Percentiles rank a stretch among this genome's conserved stretches.
Conservation (phyloP, 2,797 vertebrate genomes). For the Denticeps clupeoides region DNA sequence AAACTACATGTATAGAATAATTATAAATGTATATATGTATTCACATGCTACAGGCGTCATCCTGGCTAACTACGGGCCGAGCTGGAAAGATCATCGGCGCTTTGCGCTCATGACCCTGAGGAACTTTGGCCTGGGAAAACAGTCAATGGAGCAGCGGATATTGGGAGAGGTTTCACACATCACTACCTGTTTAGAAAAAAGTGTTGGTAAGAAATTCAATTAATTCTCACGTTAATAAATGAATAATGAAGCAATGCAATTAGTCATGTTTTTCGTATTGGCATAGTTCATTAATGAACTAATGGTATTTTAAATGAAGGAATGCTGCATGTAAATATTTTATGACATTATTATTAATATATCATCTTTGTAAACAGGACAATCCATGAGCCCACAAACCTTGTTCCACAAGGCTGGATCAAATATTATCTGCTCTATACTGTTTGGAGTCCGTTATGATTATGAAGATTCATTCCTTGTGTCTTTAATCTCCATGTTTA, state of each 20-base stretch:
- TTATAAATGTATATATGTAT: neutral
- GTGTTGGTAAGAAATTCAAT: conserved; percentile 40
- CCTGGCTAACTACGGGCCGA: conserved; percentile 42
- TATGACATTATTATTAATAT: neutral
- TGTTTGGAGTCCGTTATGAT: conserved; percentile 50
- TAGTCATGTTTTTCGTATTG: too few relatives aligned
- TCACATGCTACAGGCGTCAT: conserved; percentile 50
- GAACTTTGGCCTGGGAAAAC: conserved; percentile 61
- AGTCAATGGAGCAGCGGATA: conserved; percentile 58
- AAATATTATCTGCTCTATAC: conserved; percentile 55
- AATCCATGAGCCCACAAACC: conserved; percentile 36
- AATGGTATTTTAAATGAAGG: too few relatives aligned
- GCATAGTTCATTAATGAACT: too few relatives aligned
- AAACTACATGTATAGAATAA: neutral
- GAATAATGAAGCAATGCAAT: too few relatives aligned
- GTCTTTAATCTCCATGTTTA: conserved; percentile 36
- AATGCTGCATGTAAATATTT: too few relatives aligned
- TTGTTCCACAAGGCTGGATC: conserved; percentile 50
- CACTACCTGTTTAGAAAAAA: conserved; percentile 33
- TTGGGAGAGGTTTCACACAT: conserved; percentile 38
- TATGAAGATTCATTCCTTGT: conserved; percentile 42
- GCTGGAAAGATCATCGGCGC: conserved; percentile 54
- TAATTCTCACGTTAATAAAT: too few relatives aligned
- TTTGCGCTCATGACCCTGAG: conserved; percentile 56
- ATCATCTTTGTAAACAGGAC: conserved; percentile 29